These are phyloP conservation scores for Amphiprion ocellaris DNA, from an alignment of 2,113 vertebrate genomes.

Conservation along the genomic window DNA sequence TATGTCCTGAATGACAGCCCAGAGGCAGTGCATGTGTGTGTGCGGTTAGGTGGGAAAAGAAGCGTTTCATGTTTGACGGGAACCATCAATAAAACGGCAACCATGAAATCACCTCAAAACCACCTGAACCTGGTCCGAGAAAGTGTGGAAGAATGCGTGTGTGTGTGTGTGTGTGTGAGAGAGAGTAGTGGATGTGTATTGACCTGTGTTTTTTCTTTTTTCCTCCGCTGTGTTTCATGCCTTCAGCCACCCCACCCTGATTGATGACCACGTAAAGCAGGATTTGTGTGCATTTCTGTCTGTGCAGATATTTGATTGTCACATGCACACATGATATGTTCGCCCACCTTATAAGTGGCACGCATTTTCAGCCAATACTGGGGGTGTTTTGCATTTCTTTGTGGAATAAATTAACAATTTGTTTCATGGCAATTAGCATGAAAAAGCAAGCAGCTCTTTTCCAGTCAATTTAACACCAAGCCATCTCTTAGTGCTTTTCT, in stretches of 20 bases:
- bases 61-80: conserved; percentile 77
- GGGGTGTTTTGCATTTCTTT: conserved; percentile 55
- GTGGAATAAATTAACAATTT: conserved; percentile 81
- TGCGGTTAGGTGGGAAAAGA: conserved; percentile 72
- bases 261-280: conserved; percentile 33
- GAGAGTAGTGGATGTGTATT: conserved; percentile 36
- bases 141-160: conserved; percentile 32
- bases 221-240: conserved; percentile 11
- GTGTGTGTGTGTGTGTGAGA: conserved; percentile 2
- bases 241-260: conserved; percentile 37
- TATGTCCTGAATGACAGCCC: conserved; percentile 78
- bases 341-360: neutral
- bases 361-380: conserved; percentile 25
- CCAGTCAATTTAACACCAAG: conserved; percentile 79
- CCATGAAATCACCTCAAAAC: conserved; percentile 64
- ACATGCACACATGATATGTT: neutral
- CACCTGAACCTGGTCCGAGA: conserved; percentile 65
- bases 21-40: conserved; percentile 67
- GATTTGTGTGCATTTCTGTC: conserved; percentile 12
- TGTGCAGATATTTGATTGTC: conserved; percentile 13
- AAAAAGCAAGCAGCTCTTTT: conserved; percentile 76
- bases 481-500: conserved; percentile 66
- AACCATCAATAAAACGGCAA: conserved; percentile 77
- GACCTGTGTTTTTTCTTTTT: conserved; percentile 38
- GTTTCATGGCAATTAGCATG: conserved; percentile 76